These are phyloP conservation scores for Lytechinus pictus DNA, from an alignment of 35 echinoderm and acorn worm genomes.

Conservation along the genomic window DNA sequence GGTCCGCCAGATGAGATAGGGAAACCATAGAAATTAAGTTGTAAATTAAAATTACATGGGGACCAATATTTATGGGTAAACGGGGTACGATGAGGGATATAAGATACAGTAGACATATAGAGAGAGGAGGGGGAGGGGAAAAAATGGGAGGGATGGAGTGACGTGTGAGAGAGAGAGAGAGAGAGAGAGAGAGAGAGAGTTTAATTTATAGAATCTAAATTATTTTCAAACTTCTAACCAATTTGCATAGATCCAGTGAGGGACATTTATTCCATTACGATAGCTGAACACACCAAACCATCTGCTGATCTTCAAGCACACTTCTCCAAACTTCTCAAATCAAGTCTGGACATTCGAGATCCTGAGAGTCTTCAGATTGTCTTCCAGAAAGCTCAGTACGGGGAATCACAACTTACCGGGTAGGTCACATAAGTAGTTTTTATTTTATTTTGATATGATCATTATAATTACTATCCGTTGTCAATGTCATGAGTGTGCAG, in stretches of 20 bases:
- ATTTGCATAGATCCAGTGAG: slow-evolving; percentile 15
- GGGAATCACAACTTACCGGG: background rate
- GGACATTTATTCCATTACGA: background rate
- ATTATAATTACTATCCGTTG: too few species aligned
- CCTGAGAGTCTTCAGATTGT: slow-evolving; percentile 21
- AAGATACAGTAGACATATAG: background rate
- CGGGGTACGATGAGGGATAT: too few species aligned
- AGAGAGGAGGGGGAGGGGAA: background rate
- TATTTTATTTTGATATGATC: too few species aligned
- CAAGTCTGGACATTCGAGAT: slow-evolving; percentile 17
- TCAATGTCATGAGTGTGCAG: too few species aligned
- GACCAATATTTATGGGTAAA: too few species aligned
- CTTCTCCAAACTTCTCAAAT: background rate
- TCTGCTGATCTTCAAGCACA: slow-evolving; percentile 14
- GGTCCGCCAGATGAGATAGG: too few species aligned
- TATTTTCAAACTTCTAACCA: background rate
- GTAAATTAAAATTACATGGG: too few species aligned
- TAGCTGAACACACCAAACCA: slow-evolving; percentile 16
- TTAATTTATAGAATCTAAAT: too few species aligned
- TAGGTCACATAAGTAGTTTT: background rate
- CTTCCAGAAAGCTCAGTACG: slow-evolving; percentile 24
- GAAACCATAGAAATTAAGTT: too few species aligned
- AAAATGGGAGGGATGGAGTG: too few species aligned
- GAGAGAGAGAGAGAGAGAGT: background rate
- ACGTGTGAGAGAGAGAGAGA: background rate